Conservation (phyloP, 2,113 vertebrate species). For the Eubucco bourcierii region DNA sequence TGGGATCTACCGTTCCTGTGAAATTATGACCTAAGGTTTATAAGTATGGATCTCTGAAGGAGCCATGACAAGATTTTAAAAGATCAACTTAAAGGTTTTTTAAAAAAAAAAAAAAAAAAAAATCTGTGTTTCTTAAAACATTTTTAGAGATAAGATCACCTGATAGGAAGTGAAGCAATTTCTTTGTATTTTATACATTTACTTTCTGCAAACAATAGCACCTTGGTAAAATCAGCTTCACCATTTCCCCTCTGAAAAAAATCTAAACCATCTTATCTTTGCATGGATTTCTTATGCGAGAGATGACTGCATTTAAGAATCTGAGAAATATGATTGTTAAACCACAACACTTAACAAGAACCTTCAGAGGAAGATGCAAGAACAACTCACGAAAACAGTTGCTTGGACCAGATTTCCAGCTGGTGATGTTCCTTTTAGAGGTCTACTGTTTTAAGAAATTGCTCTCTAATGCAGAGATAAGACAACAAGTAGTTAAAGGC, state of each 20-base stretch:
- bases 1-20: neutral
- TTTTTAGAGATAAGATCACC: neutral
- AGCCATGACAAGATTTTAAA: neutral
- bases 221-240: constrained; percentile 4
- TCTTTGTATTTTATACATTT: neutral
- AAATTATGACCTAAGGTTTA: neutral
- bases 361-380: neutral
- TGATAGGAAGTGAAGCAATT: neutral
- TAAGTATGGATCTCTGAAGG: neutral
- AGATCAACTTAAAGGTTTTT: neutral
- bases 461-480: neutral
- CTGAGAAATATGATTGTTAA: neutral
- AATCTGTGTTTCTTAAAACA: neutral
- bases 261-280: neutral
- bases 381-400: neutral
- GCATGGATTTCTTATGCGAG: neutral
- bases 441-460: constrained; percentile 1
- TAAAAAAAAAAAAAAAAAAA: neutral
- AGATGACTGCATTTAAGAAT: neutral
- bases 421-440: neutral
- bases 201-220: neutral
- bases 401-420: neutral
- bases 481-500: neutral
- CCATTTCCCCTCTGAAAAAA: neutral
- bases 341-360: constrained; percentile 1